Percentiles rank a stretch among this genome's conserved stretches.
phyloP scores from a whole-genome alignment of 2,888 invertebrate genomes.

The Dolomedes plantarius region DNA sequence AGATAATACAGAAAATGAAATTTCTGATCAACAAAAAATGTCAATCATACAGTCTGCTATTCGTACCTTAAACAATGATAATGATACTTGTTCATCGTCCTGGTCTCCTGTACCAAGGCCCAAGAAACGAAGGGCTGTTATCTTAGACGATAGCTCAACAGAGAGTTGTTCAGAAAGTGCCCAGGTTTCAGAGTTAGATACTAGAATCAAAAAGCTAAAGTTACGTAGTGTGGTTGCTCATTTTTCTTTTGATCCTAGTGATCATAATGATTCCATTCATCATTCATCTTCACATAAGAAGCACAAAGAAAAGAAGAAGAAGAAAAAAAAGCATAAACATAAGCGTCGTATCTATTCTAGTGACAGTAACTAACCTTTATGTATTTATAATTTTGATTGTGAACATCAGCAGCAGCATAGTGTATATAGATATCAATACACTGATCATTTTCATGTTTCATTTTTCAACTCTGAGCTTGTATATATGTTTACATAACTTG shows the following conservation, averaged over 20 bases:
- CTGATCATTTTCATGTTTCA: no score
- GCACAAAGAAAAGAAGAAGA: slow-evolving; percentile 37
- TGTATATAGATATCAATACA: no score
- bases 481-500: no score
- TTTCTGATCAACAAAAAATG: neutral
- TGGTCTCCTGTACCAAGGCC: neutral
- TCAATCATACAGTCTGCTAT: neutral
- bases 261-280: slow-evolving; percentile 16
- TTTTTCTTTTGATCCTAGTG: slow-evolving; percentile 20
- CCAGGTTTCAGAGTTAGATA: neutral
- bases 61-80: neutral
- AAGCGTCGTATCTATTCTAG: slow-evolving; percentile 28
- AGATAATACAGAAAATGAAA: neutral
- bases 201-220: slow-evolving; percentile 16
- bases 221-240: slow-evolving; percentile 42
- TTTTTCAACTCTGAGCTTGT: no score
- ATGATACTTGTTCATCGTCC: neutral
- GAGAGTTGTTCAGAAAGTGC: slow-evolving; percentile 16
- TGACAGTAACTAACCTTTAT: slow-evolving; percentile 27
- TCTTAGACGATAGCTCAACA: neutral
- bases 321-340: slow-evolving; percentile 35
- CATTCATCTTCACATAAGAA: slow-evolving; percentile 26
- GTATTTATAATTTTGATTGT: no score
- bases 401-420: no score
- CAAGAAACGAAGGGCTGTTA: neutral